Evolutionary conservation across 2,888 invertebrate genomes (phyloP).

Genomic region (Tuta absoluta): DNA sequence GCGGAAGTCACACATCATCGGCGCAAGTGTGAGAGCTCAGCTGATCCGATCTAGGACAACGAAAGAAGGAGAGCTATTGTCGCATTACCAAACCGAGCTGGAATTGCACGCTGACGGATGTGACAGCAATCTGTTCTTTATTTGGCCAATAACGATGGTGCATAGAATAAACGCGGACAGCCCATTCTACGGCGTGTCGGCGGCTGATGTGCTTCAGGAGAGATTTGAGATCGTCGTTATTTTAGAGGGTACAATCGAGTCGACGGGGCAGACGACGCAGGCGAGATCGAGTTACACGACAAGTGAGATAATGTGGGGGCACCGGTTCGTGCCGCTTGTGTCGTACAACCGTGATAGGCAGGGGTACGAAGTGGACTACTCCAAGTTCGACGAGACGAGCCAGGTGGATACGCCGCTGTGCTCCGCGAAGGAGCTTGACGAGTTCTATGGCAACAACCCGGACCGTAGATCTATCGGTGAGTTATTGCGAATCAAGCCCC

Average conservation of each 20-base stretch:
- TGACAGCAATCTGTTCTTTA: conserved; percentile 92
- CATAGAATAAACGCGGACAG: conserved; percentile 91
- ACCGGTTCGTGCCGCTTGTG: conserved; percentile 88
- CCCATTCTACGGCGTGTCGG: conserved; percentile 92
- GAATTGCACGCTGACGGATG: conserved; percentile 87
- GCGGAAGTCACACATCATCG: conserved; percentile 94
- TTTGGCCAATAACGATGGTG: conserved; percentile 96
- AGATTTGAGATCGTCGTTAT: conserved; percentile 92
- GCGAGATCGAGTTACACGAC: conserved; percentile 89
- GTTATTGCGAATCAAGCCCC: conserved; percentile 57
- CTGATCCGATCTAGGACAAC: conserved; percentile 91
- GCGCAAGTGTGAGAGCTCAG: conserved; percentile 92
- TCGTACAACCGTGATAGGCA: conserved; percentile 87
- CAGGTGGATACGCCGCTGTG: conserved; percentile 91
- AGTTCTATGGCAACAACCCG: conserved; percentile 82
- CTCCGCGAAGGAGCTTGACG: conserved; percentile 84
- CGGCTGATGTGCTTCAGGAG: conserved; percentile 89
- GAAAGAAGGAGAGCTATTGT: conserved; percentile 91
- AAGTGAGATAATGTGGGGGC: conserved; percentile 90
- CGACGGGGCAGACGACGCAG: conserved; percentile 88
- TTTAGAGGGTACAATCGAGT: conserved; percentile 91
- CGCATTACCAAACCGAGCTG: conserved; percentile 90
- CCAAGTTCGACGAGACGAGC: conserved; percentile 89
- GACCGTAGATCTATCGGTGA: conserved; percentile 81
- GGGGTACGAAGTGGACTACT: conserved; percentile 90